Percentiles rank a stretch among this genome's conserved stretches.
Evolutionary conservation across 2,113 vertebrate genomes (phyloP).

Genomic region (Ammodytes marinus): DNA sequence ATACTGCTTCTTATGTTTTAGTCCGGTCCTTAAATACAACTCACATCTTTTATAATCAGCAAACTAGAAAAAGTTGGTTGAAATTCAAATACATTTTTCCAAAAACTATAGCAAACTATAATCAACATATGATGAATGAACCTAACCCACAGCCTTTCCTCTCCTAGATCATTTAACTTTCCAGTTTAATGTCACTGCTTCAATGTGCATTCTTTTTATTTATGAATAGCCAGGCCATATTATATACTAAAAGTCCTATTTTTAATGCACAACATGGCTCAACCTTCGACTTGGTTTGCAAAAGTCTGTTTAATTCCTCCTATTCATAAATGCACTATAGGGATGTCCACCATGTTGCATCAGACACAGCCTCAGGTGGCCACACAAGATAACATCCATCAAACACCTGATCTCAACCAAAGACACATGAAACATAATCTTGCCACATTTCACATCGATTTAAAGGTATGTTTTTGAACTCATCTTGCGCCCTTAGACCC

Average conservation of each 20-base stretch:
- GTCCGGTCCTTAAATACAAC: no score
- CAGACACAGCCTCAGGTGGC: slow-evolving; percentile 73
- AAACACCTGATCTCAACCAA: slow-evolving; percentile 72
- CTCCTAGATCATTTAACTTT: slow-evolving; percentile 5
- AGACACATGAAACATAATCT: slow-evolving; percentile 75
- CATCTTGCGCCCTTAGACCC: slow-evolving; percentile 38
- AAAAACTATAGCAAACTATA: not conserved
- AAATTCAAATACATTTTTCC: not conserved
- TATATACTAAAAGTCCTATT: slow-evolving; percentile 32
- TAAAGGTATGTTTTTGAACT: slow-evolving; percentile 62
- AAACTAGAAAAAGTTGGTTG: no score
- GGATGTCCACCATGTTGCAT: slow-evolving; percentile 79
- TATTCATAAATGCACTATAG: slow-evolving; percentile 62
- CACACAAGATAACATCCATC: slow-evolving; percentile 72
- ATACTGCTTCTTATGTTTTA: no score
- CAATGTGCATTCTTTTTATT: not conserved
- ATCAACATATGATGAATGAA: not conserved
- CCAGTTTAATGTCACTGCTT: not conserved
- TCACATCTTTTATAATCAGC: no score
- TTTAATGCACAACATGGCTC: slow-evolving; percentile 34
- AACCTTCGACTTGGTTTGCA: slow-evolving; percentile 57
- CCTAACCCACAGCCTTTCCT: not conserved
- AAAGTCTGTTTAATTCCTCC: slow-evolving; percentile 59
- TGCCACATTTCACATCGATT: slow-evolving; percentile 72
- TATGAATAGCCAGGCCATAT: slow-evolving; percentile 7